Conservation (phyloP, 2,113 vertebrate species). For the Cryptomyrus ogoouensis region DNA sequence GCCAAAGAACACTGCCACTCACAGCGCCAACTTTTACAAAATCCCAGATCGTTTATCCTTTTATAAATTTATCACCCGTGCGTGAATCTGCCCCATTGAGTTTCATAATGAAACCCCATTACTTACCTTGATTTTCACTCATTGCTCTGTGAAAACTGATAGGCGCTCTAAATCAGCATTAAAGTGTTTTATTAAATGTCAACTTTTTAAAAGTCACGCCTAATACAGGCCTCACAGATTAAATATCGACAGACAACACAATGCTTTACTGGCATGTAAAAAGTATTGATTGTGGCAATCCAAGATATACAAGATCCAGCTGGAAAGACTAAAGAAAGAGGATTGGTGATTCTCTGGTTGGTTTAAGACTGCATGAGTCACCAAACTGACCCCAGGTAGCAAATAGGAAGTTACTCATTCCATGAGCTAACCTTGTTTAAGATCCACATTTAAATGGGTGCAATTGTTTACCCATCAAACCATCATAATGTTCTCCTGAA, state of each 20-base stretch:
- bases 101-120: conserved; percentile 26
- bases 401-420: not conserved
- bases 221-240: conserved; percentile 41
- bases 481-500: not conserved
- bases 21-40: not conserved
- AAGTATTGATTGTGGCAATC: conserved; percentile 30
- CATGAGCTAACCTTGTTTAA: not conserved
- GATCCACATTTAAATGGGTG: not conserved
- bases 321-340: not conserved
- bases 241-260: conserved; percentile 48
- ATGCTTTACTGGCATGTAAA: conserved; percentile 31
- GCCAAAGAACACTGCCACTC: not conserved
- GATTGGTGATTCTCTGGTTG: not conserved
- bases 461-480: not conserved
- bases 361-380: not conserved
- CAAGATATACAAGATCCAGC: conserved; percentile 15
- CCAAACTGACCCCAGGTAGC: not conserved
- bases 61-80: conserved; percentile 22
- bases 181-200: conserved; percentile 54
- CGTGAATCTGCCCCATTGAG: conserved; percentile 23
- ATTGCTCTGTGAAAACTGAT: conserved; percentile 31
- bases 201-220: conserved; percentile 35
- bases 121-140: conserved; percentile 19
- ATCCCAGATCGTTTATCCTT: conserved; percentile 12
- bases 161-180: conserved; percentile 43